Evolutionary conservation across 2,113 vertebrate species (phyloP).

Genomic region (Penelope pileata): DNA sequence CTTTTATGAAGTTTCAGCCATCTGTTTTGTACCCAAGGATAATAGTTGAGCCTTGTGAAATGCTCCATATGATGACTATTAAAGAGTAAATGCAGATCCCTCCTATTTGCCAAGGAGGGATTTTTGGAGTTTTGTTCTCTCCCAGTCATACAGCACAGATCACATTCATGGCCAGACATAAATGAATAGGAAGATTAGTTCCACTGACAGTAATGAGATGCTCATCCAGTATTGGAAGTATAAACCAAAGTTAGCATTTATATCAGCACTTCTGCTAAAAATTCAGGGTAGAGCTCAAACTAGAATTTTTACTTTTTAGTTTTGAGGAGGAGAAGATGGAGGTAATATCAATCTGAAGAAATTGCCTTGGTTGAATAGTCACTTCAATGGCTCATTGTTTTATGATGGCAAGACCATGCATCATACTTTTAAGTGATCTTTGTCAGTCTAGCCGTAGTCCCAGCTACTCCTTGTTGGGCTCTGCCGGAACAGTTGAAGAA

Average conservation of each 20-base stretch:
- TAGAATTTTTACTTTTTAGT: background rate
- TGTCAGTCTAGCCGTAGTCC: background rate
- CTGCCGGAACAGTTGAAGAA: background rate
- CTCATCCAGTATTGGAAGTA: background rate
- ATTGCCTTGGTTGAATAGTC: background rate
- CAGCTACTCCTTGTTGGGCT: background rate
- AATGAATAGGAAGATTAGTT: background rate
- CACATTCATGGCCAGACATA: background rate
- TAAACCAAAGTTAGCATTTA: background rate
- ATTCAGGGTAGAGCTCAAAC: background rate
- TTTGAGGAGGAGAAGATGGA: background rate
- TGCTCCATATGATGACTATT: background rate
- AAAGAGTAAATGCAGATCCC: background rate
- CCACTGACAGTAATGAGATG: background rate
- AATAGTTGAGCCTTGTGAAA: background rate
- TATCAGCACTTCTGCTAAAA: background rate
- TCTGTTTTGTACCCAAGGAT: constrained; percentile 16
- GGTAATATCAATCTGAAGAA: background rate
- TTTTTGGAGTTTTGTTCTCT: background rate
- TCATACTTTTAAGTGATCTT: background rate
- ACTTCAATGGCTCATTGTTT: background rate
- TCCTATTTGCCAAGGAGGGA: background rate
- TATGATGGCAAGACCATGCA: background rate
- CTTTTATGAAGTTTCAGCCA: constrained; percentile 16
- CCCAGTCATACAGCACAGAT: background rate